Conservation (phyloP, 2,113 vertebrate species). For the Lipophrys pholis region DNA sequence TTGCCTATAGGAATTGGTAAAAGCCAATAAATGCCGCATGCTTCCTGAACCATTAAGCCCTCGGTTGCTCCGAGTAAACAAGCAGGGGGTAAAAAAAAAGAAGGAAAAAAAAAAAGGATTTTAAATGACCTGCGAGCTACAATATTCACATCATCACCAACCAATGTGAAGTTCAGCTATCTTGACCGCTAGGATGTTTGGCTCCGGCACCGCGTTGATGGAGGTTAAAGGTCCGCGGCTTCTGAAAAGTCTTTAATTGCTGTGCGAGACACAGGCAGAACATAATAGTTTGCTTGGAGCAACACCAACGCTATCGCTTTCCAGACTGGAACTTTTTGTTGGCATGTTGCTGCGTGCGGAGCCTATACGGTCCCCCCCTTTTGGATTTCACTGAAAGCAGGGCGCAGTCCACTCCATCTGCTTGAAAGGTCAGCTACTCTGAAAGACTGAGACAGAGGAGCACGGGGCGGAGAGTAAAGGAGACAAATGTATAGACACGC, state of each 20-base stretch:
- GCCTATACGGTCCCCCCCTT: slow-evolving; percentile 47
- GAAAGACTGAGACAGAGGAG: slow-evolving; percentile 49
- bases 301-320: slow-evolving; percentile 33
- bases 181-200: background rate
- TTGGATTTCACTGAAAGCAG: slow-evolving; percentile 53
- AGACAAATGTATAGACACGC: slow-evolving; percentile 68
- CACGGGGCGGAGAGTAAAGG: slow-evolving; percentile 17
- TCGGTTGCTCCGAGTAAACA: slow-evolving; percentile 1
- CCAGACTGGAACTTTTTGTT: slow-evolving; percentile 32
- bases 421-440: slow-evolving; percentile 68
- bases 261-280: slow-evolving; percentile 23
- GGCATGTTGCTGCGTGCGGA: slow-evolving; percentile 40
- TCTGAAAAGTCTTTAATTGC: slow-evolving; percentile 57
- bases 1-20: background rate
- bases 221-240: slow-evolving; percentile 51
- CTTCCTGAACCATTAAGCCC: background rate
- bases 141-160: background rate
- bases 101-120: background rate
- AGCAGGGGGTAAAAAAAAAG: background rate
- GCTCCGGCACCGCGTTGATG: background rate
- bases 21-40: background rate
- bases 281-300: slow-evolving; percentile 6
- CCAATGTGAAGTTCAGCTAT: slow-evolving; percentile 1
- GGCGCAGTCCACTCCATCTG: slow-evolving; percentile 60
- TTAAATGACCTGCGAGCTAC: slow-evolving; percentile 2